Base-by-base conservation (phyloP, 2,797 vertebrate genomes). In the Hephaestus fuliginosus region DNA sequence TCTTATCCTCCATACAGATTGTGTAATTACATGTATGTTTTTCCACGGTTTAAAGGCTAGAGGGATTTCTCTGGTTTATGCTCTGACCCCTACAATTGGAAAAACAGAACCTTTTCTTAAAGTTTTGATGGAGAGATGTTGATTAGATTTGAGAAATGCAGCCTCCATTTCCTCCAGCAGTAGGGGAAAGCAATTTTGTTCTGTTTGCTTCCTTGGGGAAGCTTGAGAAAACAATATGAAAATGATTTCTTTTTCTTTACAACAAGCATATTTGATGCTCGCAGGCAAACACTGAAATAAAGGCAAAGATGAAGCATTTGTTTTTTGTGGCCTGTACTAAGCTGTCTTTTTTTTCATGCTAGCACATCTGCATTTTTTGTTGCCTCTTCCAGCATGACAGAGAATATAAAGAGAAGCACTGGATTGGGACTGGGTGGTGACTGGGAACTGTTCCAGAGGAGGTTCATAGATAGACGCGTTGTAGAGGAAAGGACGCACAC, bases 181-280 rank as follows among this genome's bases (percentile, higher is more conserved):
- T 89, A 58, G 71, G 82, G 72, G 74, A 91, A 93, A 93, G 91
- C 91, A 93, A 94, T 94, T 93, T 93, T 89, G 87, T 87, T 76
- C 76, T 79, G 85, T 90, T 91, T 91, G 83, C 83, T 90, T 93
- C 91, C 86, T 87, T 82, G 75, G 86, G 91, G 89, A 87, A 91
- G 89, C 84, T 85, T 80, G 86, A 87, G 86, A 92, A 87, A 92
- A 92, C 90, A 91, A 91, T 92, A 92, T 94, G 92, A 94, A 94
- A 94, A 94, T 94, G 66, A 91, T 92, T 92, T 91, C 33, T 91
- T 93, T 92, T 90, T 82, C 83, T 90, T 90, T 91, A 89, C 84
- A 85, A 84, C 89, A 89, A 91, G 86, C 88, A 88, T 90, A 89
- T 92, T 90, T 91, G 88, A 73, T 74, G 90, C 91, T 94, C 57